Percentiles rank a stretch among this genome's conserved stretches.
These are phyloP conservation scores for Crossocerus cetratus DNA, from an alignment of 2,888 invertebrate genomes.

Conservation along the genomic window DNA sequence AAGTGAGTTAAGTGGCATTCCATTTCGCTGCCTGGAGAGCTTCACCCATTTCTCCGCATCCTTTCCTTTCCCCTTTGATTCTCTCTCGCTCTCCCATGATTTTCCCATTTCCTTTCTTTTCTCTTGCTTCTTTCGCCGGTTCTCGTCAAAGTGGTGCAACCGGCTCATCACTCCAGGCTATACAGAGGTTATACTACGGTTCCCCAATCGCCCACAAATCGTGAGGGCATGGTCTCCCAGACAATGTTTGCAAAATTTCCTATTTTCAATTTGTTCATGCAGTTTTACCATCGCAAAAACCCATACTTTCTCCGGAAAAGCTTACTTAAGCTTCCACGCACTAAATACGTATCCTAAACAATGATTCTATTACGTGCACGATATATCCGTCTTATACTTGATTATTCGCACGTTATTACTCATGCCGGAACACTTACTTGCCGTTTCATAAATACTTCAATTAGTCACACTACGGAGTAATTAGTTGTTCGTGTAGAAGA, in stretches of 20 bases:
- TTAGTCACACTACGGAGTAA: too few relatives aligned
- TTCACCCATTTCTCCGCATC: neutral
- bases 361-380: too few relatives aligned
- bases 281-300: neutral
- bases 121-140: neutral
- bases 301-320: too few relatives aligned
- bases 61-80: conserved; percentile 1
- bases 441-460: too few relatives aligned
- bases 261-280: conserved; percentile 37
- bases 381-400: too few relatives aligned
- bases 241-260: conserved; percentile 50
- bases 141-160: conserved; percentile 1
- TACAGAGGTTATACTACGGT: conserved; percentile 26
- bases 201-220: conserved; percentile 34
- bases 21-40: conserved; percentile 9
- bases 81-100: neutral
- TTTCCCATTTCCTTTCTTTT: neutral
- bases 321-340: too few relatives aligned
- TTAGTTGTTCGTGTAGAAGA: conserved; percentile 2
- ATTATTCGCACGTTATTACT: too few relatives aligned
- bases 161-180: neutral
- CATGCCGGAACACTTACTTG: too few relatives aligned
- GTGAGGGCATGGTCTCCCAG: conserved; percentile 32
- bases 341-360: too few relatives aligned
- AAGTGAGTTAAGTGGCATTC: conserved; percentile 29